Base-by-base conservation (phyloP, 2,888 invertebrate genomes). In the Neria commutata region DNA sequence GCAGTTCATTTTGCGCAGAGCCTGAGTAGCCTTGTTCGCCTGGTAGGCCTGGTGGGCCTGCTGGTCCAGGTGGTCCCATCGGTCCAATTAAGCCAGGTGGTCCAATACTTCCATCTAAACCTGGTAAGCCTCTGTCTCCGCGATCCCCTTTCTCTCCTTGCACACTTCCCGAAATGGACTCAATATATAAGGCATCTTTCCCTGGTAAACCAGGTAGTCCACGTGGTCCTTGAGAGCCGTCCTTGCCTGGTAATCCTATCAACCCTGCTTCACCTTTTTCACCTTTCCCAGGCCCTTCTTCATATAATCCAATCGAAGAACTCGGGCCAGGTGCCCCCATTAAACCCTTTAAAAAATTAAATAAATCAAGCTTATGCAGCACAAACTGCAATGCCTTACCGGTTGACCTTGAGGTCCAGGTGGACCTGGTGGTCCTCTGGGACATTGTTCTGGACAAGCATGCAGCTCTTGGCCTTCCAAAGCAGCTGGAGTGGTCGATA, bases 391-490 rank as follows among this genome's bases (percentile, higher is more conserved):
- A 37, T 37, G 8, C 14, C 58, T 23, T 49, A 62, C 53, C 14
- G 54, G 55, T 21, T n/a, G n/a, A 8, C 53, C 53, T 6, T 55
- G 61, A n/a, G 61, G 65, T 47, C 88, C 88, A 66, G 87, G 86
- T 46, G 80, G 79, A 26, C 88, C 89, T 1, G 86, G 85, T 5
- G 86, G 85, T 33, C 89, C 89, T 71, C 81, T 83, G 1, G 89
- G 88, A 73, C 89, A 89, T 40, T 81, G 72, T 19, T 71, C 73
- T 0, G 76, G 75, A 47, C 73, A 74, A 19, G 48, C 57, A 19
- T 53, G 23, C 1, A 47, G 14, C 8, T 64, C 69, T 51, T 23
- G 60, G 1, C 50, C 63, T 29, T 65, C 29, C 2, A 64, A 53
- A 19, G 59, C 53, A 23, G 58, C 56, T 14, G 49, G 56, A 1